Evolutionary conservation across 2,113 vertebrate genomes (phyloP).

Genomic region (Calonectris borealis): DNA sequence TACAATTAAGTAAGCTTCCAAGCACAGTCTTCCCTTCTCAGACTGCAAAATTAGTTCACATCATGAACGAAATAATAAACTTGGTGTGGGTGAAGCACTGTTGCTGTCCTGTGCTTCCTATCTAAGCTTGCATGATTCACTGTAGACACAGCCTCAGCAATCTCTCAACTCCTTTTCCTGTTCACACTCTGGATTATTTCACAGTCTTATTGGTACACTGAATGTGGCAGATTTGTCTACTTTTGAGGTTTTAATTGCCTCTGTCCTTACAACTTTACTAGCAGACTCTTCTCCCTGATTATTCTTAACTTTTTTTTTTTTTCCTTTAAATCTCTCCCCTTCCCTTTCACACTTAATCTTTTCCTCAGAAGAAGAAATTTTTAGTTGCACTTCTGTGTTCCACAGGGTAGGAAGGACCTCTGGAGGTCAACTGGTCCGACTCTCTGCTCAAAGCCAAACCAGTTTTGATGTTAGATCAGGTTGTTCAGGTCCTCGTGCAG

Average conservation of each 20-base stretch:
- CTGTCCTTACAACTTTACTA: neutral
- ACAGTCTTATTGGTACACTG: neutral
- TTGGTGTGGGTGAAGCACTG: neutral
- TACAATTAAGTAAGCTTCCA: neutral
- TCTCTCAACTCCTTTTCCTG: neutral
- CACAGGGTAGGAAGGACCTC: neutral
- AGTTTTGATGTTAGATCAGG: neutral
- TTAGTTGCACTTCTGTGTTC: neutral
- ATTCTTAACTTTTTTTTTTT: neutral
- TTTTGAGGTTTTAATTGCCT: neutral
- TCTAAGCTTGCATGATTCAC: neutral
- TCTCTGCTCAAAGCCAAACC: neutral
- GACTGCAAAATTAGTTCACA: neutral
- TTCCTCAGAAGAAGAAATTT: neutral
- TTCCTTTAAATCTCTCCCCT: neutral
- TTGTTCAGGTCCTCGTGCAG: neutral
- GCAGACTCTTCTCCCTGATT: neutral
- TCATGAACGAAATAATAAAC: neutral
- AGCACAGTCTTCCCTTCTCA: neutral
- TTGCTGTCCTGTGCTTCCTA: neutral
- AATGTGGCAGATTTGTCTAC: neutral
- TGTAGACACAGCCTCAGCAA: neutral
- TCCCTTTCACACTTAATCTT: neutral
- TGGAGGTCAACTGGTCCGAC: neutral
- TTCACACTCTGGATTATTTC: neutral